Base-by-base conservation (phyloP, 2,113 vertebrate genomes). In the Serilophus lunatus region DNA sequence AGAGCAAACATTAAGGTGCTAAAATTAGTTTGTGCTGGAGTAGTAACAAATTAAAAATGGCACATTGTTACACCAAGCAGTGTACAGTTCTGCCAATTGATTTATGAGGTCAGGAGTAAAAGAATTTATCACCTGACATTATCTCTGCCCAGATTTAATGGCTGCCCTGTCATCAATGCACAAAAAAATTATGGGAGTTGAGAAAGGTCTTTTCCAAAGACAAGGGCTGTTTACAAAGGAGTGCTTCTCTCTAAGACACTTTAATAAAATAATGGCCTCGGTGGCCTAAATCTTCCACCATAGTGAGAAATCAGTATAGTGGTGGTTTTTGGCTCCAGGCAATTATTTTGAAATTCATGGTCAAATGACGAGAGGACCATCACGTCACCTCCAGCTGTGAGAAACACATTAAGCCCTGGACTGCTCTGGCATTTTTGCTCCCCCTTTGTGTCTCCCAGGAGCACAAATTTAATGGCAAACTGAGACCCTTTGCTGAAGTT, bases 21-120 rank as follows among this genome's bases (percentile, higher is more conserved):
- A 95, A 95, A 95, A 95, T 93, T 94, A 94, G 90, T 92, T 93
- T 93, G 77, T 49, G 24, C 50, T 81, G 60, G 90, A 84, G 76
- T 91, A 81, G 75, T 64, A 92, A 82, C 80, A 88, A 95, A 93
- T 86, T 94, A 72, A 72, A 93, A 92, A 66, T n/a, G 94, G 38
- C 45, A 84, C 12, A 45, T 19, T 54, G 51, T 64, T 77, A 92
- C 40, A 84, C 13, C 45, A 89, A 86, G 70, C 18, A 78, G 31
- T 7, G 14, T 82, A 76, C 72, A 59, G 35, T 84, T 96, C 68
- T 95, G 59, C 49, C 63, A 82, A 47, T 38, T 93, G 94, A 96
- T 96, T 97, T 94, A 96, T 19, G 56, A 96, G 81, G 75, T 86
- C 63, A 85, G 40, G 35, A 86, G 78, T 61, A 95, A 90, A 95